Conservation (phyloP, 2,113 vertebrate species). For the Tor tambroides region DNA sequence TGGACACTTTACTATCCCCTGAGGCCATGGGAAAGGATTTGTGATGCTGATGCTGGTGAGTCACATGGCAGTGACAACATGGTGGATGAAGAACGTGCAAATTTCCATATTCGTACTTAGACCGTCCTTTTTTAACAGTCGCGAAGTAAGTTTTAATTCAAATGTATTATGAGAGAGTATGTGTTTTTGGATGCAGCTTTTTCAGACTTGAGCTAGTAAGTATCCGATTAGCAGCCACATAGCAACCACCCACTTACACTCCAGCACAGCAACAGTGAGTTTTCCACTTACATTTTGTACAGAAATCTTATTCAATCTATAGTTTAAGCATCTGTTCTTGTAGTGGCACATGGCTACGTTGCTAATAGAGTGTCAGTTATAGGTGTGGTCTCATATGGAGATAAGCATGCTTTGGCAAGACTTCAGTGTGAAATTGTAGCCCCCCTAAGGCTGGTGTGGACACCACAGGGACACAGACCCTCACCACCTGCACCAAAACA, state of each 20-base stretch:
- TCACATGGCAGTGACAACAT: background rate
- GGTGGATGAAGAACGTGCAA: background rate
- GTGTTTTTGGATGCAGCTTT: background rate
- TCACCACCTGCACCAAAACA: slow-evolving; percentile 55
- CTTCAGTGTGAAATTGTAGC: slow-evolving; percentile 46
- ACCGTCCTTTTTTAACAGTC: background rate
- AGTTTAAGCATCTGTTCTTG: background rate
- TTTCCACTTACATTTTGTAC: background rate
- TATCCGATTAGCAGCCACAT: background rate
- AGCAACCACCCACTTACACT: background rate
- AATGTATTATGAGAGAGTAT: background rate
- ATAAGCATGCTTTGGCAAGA: slow-evolving; percentile 29
- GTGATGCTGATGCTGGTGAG: background rate
- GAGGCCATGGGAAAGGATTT: background rate
- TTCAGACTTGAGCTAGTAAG: background rate
- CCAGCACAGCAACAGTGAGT: background rate
- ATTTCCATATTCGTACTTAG: background rate
- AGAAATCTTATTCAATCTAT: background rate
- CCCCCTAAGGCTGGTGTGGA: slow-evolving; percentile 50
- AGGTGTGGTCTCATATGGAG: slow-evolving; percentile 26
- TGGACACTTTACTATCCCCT: background rate
- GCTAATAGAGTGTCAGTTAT: background rate
- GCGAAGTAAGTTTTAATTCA: too few relatives aligned
- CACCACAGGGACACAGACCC: slow-evolving; percentile 53
- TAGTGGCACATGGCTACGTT: background rate